Evolutionary conservation across 2,113 vertebrate species (phyloP), one percentile per base, ranked within the genome.

Genomic region (Lates calcarifer): DNA sequence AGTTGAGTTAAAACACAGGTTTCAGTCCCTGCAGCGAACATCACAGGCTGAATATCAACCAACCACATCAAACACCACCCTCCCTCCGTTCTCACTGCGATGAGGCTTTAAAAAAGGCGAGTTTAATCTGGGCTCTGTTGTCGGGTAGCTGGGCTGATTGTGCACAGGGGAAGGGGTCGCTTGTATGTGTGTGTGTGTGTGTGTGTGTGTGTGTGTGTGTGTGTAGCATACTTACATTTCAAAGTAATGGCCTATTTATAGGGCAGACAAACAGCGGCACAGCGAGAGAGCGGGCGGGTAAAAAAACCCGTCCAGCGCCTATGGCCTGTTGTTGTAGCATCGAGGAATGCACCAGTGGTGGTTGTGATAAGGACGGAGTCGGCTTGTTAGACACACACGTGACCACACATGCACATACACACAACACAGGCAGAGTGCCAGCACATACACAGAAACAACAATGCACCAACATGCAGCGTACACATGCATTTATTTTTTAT

Each of bases 211-310:
- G 8, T 33, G 39, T 73, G 35, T 39, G 53, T 22, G n/a, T n/a
- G n/a, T n/a, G n/a, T n/a, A 55, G 67, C 85, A 72, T 87, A 78
- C 87, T 88, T 79, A 57, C 77, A 85, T 89, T 93, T 91, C 85
- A 87, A 88, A 91, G 91, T 86, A 78, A 86, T 26, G 69, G 17
- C n/a, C 90, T 93, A 92, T 91, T 92, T 90, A 87, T 92, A 90
- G 84, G 56, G 45, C 78, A 65, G 79, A 63, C 60, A 74, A 76
- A 82, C 69, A 71, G 83, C 8, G n/a, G 49, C 29, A 11, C 20
- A 22, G 66, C 0, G 53, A 26, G 35, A 22, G 45, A 18, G 76
- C 3, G 55, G 14, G n/a, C 8, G 6, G 2, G n/a, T n/a, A n/a
- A 39, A 53, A 41, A 31, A 18, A 56, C n/a, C n/a, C n/a, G 5